phyloP scores from a whole-genome alignment of 2,113 vertebrate genomes.

The Pholis gunnellus region DNA sequence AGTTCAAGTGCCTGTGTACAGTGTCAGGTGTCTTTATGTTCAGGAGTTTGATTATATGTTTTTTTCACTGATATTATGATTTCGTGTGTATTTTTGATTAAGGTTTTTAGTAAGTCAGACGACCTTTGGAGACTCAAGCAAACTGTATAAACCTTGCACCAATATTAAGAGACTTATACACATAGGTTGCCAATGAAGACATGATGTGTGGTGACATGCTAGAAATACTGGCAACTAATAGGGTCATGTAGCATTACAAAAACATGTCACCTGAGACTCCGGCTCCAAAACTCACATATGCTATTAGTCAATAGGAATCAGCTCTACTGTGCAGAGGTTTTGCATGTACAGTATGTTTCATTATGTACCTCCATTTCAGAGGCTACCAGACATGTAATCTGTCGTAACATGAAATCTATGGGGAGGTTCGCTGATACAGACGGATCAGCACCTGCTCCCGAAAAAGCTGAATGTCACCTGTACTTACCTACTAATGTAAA shows the following conservation, averaged over 20 bases:
- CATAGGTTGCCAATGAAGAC: slow-evolving; percentile 52
- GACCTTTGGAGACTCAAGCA: slow-evolving; percentile 58
- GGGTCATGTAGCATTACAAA: slow-evolving; percentile 62
- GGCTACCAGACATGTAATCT: slow-evolving; percentile 38
- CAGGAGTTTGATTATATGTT: slow-evolving; percentile 30
- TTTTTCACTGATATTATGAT: slow-evolving; percentile 46
- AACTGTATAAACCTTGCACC: slow-evolving; percentile 66
- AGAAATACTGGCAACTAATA: slow-evolving; percentile 53
- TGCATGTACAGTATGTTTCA: slow-evolving; percentile 67
- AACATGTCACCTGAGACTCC: slow-evolving; percentile 50
- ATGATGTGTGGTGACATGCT: slow-evolving; percentile 63
- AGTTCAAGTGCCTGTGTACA: slow-evolving; percentile 86
- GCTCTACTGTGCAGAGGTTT: slow-evolving; percentile 59
- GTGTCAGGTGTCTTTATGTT: slow-evolving; percentile 75
- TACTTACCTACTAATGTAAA: slow-evolving; percentile 83
- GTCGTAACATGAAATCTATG: slow-evolving; percentile 39
- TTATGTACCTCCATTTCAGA: slow-evolving; percentile 52
- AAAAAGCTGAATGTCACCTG: slow-evolving; percentile 79
- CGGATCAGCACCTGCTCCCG: slow-evolving; percentile 54
- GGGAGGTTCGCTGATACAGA: slow-evolving; percentile 55
- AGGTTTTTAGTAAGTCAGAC: slow-evolving; percentile 57
- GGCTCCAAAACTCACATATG: slow-evolving; percentile 52
- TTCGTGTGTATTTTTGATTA: slow-evolving; percentile 51
- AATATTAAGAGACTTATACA: slow-evolving; percentile 40
- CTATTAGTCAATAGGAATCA: slow-evolving; percentile 47